A percentile compares a stretch with the other conserved stretches of the same genome.
phyloP scores from a whole-genome alignment of 2,888 invertebrate genomes.

The Bellardia pandia region DNA sequence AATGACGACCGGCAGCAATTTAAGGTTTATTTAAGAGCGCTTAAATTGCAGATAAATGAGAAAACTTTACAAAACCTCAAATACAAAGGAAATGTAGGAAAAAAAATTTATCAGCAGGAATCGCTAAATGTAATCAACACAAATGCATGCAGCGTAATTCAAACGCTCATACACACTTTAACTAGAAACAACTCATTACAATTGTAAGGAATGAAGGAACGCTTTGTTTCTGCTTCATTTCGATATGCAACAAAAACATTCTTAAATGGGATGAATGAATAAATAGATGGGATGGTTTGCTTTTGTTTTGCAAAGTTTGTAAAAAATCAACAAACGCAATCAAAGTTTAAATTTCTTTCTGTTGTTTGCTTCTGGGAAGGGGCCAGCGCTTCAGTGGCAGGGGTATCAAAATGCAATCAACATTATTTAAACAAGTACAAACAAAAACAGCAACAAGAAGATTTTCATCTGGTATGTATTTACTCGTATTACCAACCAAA shows the following conservation, averaged over 20 bases:
- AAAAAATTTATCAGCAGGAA: constrained; percentile 15
- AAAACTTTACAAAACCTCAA: constrained; percentile 76
- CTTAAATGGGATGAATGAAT: constrained; percentile 59
- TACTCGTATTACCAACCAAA: constrained; percentile 60
- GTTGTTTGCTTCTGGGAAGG: constrained; percentile 21
- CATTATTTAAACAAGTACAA: constrained; percentile 47
- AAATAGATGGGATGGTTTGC: constrained; percentile 45
- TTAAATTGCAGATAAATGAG: constrained; percentile 78
- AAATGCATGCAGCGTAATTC: constrained; percentile 9
- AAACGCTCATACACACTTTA: constrained; percentile 1
- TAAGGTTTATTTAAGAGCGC: constrained; percentile 76
- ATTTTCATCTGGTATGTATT: constrained; percentile 54
- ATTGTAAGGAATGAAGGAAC: constrained; percentile 2
- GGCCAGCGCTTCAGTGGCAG: constrained; percentile 20
- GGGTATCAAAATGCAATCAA: constrained; percentile 61
- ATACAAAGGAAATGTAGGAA: not conserved
- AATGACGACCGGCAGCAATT: constrained; percentile 55
- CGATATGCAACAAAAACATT: constrained; percentile 56
- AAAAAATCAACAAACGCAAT: constrained; percentile 61
- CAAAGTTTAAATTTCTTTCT: constrained; percentile 51
- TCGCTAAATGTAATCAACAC: constrained; percentile 56
- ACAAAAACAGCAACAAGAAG: constrained; percentile 47
- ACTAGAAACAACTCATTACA: constrained; percentile 31
- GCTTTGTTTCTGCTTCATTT: constrained; percentile 25
- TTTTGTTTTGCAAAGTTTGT: constrained; percentile 37